Evolutionary conservation across 2,888 invertebrate species (phyloP).

Genomic region (Cantharis rufa): DNA sequence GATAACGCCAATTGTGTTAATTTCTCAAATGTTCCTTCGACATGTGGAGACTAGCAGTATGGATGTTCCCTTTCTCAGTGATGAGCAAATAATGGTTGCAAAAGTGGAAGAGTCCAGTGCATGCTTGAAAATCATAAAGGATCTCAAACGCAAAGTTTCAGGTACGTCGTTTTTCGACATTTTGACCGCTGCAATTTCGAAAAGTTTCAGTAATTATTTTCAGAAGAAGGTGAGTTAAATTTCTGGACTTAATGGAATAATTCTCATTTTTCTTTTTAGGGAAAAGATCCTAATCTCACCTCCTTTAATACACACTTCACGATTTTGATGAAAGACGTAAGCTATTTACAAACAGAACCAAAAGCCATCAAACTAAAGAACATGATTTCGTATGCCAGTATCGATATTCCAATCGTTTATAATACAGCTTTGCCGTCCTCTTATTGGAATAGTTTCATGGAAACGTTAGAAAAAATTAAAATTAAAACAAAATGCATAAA

Average conservation of each 20-base stretch:
- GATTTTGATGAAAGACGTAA: neutral
- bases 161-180: neutral
- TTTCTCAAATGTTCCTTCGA: neutral
- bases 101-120: neutral
- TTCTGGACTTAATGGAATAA: neutral
- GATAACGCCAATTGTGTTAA: neutral
- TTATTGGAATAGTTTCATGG: neutral
- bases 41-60: neutral
- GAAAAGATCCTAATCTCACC: neutral
- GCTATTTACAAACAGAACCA: neutral
- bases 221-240: neutral
- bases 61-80: neutral
- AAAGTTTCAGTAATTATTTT: constrained; percentile 5
- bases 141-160: neutral
- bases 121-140: neutral
- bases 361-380: neutral
- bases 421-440: neutral
- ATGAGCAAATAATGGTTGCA: neutral
- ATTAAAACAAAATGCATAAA: neutral
- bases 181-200: neutral
- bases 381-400: neutral
- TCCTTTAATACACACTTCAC: neutral
- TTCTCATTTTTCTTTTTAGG: neutral
- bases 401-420: neutral
- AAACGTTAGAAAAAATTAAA: neutral